Conservation (phyloP, 1,140 invertebrate species). For the Zaprionus kolodkinae region DNA sequence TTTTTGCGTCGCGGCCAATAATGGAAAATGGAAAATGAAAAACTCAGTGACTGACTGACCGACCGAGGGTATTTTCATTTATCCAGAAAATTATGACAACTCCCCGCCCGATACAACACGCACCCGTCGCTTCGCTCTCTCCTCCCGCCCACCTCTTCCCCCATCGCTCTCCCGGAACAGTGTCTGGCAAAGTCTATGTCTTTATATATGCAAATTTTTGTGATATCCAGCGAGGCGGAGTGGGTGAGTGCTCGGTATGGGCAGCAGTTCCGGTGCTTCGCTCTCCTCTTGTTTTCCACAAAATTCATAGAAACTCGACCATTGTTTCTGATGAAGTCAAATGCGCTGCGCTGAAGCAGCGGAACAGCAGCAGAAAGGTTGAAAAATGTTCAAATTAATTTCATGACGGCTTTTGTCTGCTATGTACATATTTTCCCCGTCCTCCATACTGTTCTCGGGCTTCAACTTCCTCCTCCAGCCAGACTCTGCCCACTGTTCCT, state of each 20-base stretch:
- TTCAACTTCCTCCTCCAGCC: not conserved
- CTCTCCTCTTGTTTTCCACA: not conserved
- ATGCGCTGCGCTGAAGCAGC: slow-evolving; percentile 41
- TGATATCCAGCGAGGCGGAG: not conserved
- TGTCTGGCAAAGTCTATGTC: slow-evolving; percentile 19
- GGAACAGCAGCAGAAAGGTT: slow-evolving; percentile 41
- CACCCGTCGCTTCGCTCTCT: not conserved
- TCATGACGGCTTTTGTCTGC: slow-evolving; percentile 58
- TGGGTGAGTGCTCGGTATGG: not conserved
- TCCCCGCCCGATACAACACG: slow-evolving; percentile 6
- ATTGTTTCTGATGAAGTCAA: slow-evolving; percentile 73
- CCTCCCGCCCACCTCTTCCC: too few relatives aligned
- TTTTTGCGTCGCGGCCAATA: slow-evolving; percentile 49
- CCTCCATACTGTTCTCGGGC: slow-evolving; percentile 3
- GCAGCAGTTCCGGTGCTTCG: not conserved
- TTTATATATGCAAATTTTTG: slow-evolving; percentile 41
- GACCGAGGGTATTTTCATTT: slow-evolving; percentile 46
- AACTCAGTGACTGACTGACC: slow-evolving; percentile 33
- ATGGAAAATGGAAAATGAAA: slow-evolving; percentile 46
- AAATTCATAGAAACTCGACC: slow-evolving; percentile 60
- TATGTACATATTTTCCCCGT: slow-evolving; percentile 29
- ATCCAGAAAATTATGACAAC: slow-evolving; percentile 32
- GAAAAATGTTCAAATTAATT: slow-evolving; percentile 79
- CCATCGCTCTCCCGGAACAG: not conserved
- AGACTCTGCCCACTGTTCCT: slow-evolving; percentile 13